Evolutionary conservation across 2,888 invertebrate species (phyloP), one percentile per base, ranked within the genome.

Genomic region (Criorhina ranunculi): DNA sequence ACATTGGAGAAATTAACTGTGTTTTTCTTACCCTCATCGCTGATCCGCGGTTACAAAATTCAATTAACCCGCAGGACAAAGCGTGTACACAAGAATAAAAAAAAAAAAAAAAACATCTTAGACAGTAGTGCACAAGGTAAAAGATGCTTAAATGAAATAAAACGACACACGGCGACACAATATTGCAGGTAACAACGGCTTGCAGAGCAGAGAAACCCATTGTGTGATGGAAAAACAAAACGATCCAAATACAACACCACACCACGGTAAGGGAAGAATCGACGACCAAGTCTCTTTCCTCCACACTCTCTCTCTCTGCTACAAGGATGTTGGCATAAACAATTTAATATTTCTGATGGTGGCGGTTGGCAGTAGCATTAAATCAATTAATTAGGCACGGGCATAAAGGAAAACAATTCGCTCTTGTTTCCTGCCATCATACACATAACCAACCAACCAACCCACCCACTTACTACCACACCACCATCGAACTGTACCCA

Each of bases 361-460:
- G 37, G 49, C 59, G 49, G 70, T 59, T 70, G 46, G 57, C 59
- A 70, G 59, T 29, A 70, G 70, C 70, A 70, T 70, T 70, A 70
- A 70, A 70, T 70, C 70, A 70, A 70, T 70, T 70, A 70, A 59
- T 70, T 70, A 59, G 59, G 37, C 46, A 70, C 29, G 67, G n/a
- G 15, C 12, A 53, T 42, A 44, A 67, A 42, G 67, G 40, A 42
- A 67, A 42, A 37, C 40, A 67, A 67, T 53, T 42, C 12, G 40
- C 40, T 40, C 29, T 53, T 66, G 35, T 12, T 40, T 40, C 5
- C 66, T 31, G 24, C 33, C 53, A 12, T 19, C 11, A 19, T 9
- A 7, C n/a, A 2, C 5, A 11, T 12, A 11, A n/a, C n/a, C n/a
- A n/a, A n/a, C n/a, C n/a, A n/a, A n/a, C n/a, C n/a, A n/a, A n/a